Base-by-base conservation (phyloP, 1,140 invertebrate genomes). In the Drosophila lacteicornis region DNA sequence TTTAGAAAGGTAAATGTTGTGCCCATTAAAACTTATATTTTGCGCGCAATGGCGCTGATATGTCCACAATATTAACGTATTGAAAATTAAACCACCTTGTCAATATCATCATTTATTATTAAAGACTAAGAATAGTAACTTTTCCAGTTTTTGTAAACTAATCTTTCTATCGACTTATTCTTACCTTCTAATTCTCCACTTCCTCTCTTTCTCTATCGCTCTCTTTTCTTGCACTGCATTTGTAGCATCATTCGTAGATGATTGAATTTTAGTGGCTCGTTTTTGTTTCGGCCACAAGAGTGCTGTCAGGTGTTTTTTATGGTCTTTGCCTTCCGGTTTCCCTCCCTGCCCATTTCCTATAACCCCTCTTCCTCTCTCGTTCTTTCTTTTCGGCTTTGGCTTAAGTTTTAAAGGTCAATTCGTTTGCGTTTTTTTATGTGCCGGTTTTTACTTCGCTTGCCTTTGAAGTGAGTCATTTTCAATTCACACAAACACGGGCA, bases 391-490 rank as follows among this genome's bases (percentile, higher is more conserved):
- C 0, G 51, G 51, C 19, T 55, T 55, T 55, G 33, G 40, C 61
- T 70, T 46, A 53, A 51, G 42, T 53, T 63, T 46, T 63, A 79
- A 79, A 83, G 80, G 76, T 83, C 70, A 82, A 68, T 73, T 65
- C 33, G 65, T 38, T 67, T 75, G 56, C 63, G 38, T 67, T 79
- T 63, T 63, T 57, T 17, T 33, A 42, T 63, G 46, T 60, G 46
- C 60, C 59, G 30, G 67, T 45, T 69, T 68, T 55, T 70, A 70
- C 67, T 70, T 53, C 25, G 63, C 38, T 79, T 73, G 73, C 66
- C 63, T 80, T 74, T 69, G 38, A 66, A 84, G 75, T 84, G 82
- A 84, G 43, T 84, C 82, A 84, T 80, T 80, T 80, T 80, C 74
- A 67, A 84, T 84, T 80, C 62, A 56, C 40, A 67, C 46, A 74